Evolutionary conservation across 2,797 vertebrate genomes (phyloP).

Genomic region (Eulemur coronatus): DNA sequence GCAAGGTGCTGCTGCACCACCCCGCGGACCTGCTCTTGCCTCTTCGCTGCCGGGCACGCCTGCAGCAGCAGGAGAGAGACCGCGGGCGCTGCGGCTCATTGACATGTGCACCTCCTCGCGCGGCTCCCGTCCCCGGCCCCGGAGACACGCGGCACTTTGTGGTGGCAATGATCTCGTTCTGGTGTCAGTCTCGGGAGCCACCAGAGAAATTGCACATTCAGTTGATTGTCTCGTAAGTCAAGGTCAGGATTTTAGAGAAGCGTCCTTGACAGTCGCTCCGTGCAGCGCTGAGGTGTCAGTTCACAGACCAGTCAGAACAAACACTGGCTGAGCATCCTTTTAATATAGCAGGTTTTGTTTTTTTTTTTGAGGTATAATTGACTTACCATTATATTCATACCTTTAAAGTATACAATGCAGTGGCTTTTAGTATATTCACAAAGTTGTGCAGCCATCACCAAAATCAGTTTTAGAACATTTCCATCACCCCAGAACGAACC

Average conservation of each 20-base stretch:
- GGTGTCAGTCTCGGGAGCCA: background rate
- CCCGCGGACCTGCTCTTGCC: rapidly evolving
- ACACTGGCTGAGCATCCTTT: background rate
- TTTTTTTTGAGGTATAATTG: background rate
- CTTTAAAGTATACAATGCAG: background rate
- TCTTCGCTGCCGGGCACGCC: rapidly evolving
- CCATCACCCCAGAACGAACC: background rate
- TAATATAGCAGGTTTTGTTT: background rate
- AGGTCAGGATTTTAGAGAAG: background rate
- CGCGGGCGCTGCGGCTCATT: background rate
- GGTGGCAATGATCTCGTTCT: background rate
- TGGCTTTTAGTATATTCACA: background rate
- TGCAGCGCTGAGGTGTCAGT: background rate
- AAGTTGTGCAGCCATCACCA: background rate
- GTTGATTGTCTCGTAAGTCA: background rate
- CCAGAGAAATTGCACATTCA: background rate
- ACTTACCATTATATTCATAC: background rate
- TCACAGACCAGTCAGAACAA: background rate
- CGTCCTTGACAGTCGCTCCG: background rate
- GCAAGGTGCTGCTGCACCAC: rapidly evolving
- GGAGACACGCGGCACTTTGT: background rate
- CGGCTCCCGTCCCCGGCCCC: background rate
- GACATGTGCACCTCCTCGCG: background rate
- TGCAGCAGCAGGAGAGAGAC: background rate
- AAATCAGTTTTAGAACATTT: background rate